A percentile compares a stretch with the other conserved stretches of the same genome.
Evolutionary conservation across 2,113 vertebrate genomes (phyloP).

Genomic region (Tonatia bakeri): DNA sequence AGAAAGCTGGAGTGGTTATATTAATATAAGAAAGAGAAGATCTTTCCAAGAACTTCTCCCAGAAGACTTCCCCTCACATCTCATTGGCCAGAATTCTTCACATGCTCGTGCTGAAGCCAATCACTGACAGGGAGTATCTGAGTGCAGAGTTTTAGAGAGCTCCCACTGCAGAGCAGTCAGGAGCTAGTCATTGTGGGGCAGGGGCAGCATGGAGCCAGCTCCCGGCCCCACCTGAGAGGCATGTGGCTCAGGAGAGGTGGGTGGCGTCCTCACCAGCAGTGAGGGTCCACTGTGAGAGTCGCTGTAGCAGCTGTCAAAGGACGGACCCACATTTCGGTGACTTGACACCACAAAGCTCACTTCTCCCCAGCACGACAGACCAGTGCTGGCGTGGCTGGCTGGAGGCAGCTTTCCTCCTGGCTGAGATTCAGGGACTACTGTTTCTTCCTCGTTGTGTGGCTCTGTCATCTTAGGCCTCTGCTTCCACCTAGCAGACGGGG

Average conservation of each 20-base stretch:
- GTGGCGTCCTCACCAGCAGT: background rate
- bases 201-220: background rate
- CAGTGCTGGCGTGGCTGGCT: background rate
- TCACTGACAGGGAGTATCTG: background rate
- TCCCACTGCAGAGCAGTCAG: background rate
- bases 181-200: background rate
- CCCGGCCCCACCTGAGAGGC: background rate
- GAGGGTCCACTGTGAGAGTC: background rate
- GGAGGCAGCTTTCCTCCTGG: background rate
- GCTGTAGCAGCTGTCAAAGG: background rate
- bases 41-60: background rate
- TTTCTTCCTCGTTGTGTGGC: background rate
- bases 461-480: background rate
- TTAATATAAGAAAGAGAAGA: background rate
- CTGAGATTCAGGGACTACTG: background rate
- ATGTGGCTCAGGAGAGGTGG: background rate
- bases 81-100: background rate
- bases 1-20: background rate
- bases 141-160: background rate
- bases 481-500: background rate
- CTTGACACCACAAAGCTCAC: background rate
- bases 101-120: background rate
- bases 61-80: background rate
- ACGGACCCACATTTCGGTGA: background rate
- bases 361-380: background rate